Conservation (phyloP, 2,797 vertebrate genomes). For the Rhinatrema bivittatum region DNA sequence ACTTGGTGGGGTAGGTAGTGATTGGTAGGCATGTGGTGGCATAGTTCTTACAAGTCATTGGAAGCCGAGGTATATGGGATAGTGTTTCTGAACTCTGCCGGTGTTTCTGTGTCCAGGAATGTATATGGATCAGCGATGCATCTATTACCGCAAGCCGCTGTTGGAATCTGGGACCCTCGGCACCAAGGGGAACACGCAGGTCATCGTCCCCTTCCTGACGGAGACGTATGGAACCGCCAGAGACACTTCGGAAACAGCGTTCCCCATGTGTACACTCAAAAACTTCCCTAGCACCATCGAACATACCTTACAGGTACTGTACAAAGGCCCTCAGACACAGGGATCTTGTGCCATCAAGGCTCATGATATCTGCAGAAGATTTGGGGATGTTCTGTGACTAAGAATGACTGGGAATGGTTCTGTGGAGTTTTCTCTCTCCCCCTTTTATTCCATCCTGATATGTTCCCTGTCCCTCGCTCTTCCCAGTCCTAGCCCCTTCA, state of each 20-base stretch:
- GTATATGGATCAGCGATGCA: constrained; percentile 69
- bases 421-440: too few species aligned
- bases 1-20: too few species aligned
- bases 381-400: too few species aligned
- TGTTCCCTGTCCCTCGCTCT: too few species aligned
- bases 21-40: too few species aligned
- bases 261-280: constrained; percentile 74
- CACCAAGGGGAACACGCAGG: constrained; percentile 53
- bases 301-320: constrained; percentile 76
- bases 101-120: constrained; percentile 45
- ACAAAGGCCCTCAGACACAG: accelerated
- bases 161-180: constrained; percentile 77
- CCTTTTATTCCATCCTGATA: too few species aligned
- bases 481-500: too few species aligned
- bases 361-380: too few species aligned
- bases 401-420: too few species aligned
- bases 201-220: constrained; percentile 69
- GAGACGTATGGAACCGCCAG: constrained; percentile 33
- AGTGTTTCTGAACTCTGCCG: background rate
- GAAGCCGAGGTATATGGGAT: too few species aligned
- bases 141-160: constrained; percentile 59
- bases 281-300: constrained; percentile 71
- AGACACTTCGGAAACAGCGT: background rate
- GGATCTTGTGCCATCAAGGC: background rate
- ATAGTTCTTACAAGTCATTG: too few species aligned